These are phyloP conservation scores for Macrophya alboannulata DNA, from an alignment of 2,888 invertebrate genomes.

Conservation along the genomic window DNA sequence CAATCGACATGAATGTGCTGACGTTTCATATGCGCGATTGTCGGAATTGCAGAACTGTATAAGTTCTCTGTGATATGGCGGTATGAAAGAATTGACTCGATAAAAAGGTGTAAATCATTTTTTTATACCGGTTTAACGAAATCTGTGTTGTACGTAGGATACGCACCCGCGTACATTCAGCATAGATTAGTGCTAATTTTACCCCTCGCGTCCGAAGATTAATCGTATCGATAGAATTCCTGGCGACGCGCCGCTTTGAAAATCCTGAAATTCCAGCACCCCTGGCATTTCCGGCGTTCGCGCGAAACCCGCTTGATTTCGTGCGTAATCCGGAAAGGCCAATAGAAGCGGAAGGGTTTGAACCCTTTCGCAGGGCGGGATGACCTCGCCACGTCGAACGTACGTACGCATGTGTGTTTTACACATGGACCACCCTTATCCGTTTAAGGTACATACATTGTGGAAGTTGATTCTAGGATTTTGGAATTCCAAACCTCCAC, in stretches of 20 bases:
- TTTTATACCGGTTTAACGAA: not conserved
- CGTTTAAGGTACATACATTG: not conserved
- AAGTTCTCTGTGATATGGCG: not conserved
- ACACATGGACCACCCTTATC: slow-evolving; percentile 1
- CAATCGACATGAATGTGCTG: not conserved
- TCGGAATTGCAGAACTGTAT: not conserved
- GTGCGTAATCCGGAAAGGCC: slow-evolving; percentile 45
- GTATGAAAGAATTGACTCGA: not conserved
- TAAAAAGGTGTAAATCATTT: slow-evolving; percentile 7
- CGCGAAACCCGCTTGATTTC: slow-evolving; percentile 47
- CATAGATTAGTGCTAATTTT: slow-evolving; percentile 38
- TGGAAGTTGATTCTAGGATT: slow-evolving; percentile 14
- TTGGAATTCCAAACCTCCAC: not conserved
- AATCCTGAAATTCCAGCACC: slow-evolving; percentile 48
- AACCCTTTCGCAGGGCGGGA: slow-evolving; percentile 31
- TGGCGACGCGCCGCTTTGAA: slow-evolving; percentile 30
- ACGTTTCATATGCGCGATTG: not conserved
- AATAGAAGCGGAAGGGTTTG: slow-evolving; percentile 42
- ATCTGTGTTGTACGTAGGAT: not conserved
- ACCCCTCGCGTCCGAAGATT: slow-evolving; percentile 31
- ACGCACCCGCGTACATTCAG: slow-evolving; percentile 15
- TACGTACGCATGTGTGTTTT: not conserved
- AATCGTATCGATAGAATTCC: slow-evolving; percentile 53
- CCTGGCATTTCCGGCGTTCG: slow-evolving; percentile 50
- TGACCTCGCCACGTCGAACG: not conserved